Conservation (phyloP, 2,888 invertebrate species). For the Gymnocheta viridis region DNA sequence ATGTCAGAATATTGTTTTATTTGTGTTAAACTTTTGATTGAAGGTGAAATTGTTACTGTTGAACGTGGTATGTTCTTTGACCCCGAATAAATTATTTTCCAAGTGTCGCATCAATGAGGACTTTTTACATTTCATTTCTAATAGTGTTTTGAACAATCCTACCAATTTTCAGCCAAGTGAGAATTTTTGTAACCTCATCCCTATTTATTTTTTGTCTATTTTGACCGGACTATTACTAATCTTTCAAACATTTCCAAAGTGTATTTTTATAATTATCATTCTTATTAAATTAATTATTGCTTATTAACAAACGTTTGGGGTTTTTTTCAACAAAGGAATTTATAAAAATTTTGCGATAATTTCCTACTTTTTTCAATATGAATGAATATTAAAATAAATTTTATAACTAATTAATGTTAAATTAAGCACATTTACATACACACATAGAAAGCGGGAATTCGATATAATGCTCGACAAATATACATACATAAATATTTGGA, state of each 20-base stretch:
- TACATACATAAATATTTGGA: neutral
- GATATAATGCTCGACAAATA: neutral
- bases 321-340: conserved; percentile 10
- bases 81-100: too few relatives aligned
- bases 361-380: neutral
- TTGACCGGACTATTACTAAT: too few relatives aligned
- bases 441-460: neutral
- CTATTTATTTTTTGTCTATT: too few relatives aligned
- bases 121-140: too few relatives aligned
- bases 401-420: conserved; percentile 1
- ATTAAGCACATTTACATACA: neutral
- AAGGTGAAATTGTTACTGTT: too few relatives aligned
- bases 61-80: too few relatives aligned
- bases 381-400: neutral
- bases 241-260: neutral
- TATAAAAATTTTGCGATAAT: neutral
- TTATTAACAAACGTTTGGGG: conserved; percentile 24
- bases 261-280: conserved; percentile 6
- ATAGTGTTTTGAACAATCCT: too few relatives aligned
- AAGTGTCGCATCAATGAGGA: too few relatives aligned
- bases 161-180: too few relatives aligned
- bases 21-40: too few relatives aligned
- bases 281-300: neutral
- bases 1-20: too few relatives aligned
- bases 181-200: neutral